Evolutionary conservation across 1,140 invertebrate genomes (phyloP).

Genomic region (Sycobia sp.): DNA sequence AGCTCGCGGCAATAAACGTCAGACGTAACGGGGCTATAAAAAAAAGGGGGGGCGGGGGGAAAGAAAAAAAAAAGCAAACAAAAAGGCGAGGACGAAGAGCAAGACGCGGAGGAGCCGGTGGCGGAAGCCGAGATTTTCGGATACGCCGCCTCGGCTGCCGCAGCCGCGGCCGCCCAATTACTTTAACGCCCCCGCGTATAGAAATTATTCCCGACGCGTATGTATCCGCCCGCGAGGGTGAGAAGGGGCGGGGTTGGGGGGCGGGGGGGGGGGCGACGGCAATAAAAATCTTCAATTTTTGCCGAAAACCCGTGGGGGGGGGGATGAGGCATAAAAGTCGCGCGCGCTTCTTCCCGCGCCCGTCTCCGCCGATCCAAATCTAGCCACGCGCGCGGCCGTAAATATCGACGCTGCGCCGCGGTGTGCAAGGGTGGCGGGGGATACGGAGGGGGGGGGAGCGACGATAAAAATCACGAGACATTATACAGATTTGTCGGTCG

Average conservation of each 20-base stretch:
- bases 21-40: conserved; percentile 28
- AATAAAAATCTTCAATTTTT: conserved; percentile 35
- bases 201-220: conserved; percentile 33
- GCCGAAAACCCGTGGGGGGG: background rate
- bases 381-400: background rate
- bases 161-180: conserved; percentile 24
- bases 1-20: conserved; percentile 22
- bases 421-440: background rate
- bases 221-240: too few relatives aligned
- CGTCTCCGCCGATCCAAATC: background rate
- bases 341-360: background rate
- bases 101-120: too few relatives aligned
- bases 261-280: too few relatives aligned
- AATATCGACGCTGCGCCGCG: conserved; percentile 13
- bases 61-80: too few relatives aligned
- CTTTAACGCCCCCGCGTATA: conserved; percentile 16
- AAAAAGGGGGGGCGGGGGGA: conserved; percentile 10
- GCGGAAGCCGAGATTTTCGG: conserved; percentile 22
- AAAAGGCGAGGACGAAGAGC: too few relatives aligned
- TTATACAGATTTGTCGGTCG: conserved; percentile 57
- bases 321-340: conserved; percentile 23
- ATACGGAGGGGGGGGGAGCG: conserved; percentile 11
- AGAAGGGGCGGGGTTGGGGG: too few relatives aligned
- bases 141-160: conserved; percentile 1
- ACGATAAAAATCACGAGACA: conserved; percentile 56